Conservation (phyloP, 2,113 vertebrate species). For the Anarhynchus alexandrinus region DNA sequence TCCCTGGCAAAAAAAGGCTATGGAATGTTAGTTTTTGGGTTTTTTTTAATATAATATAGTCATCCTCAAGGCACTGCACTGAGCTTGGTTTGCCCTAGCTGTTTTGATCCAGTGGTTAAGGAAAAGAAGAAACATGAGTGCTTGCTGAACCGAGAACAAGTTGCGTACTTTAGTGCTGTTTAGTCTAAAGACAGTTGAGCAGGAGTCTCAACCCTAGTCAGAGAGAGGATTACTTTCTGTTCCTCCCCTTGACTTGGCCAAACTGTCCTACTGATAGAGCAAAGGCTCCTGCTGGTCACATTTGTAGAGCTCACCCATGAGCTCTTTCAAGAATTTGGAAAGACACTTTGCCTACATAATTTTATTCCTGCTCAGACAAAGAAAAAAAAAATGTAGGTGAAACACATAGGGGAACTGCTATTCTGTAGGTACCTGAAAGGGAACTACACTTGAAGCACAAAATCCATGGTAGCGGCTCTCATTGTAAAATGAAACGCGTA, state of each 20-base stretch:
- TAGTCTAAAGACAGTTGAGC: background rate
- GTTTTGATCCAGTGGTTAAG: background rate
- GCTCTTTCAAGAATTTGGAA: background rate
- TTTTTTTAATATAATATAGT: background rate
- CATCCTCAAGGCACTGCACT: background rate
- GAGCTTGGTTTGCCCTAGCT: background rate
- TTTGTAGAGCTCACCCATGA: background rate
- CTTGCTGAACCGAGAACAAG: background rate
- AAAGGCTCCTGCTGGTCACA: background rate
- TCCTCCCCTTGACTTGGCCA: background rate
- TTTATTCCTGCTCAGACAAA: background rate
- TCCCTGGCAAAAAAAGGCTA: background rate
- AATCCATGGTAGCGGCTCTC: background rate
- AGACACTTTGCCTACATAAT: background rate
- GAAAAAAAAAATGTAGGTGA: background rate
- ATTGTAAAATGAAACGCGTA: background rate
- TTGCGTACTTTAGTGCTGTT: rapidly evolving
- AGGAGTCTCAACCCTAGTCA: background rate
- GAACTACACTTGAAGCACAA: background rate
- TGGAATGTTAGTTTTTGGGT: background rate
- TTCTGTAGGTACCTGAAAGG: background rate
- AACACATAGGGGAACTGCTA: rapidly evolving
- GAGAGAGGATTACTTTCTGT: background rate
- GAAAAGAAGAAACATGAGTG: background rate
- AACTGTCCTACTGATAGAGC: background rate